Evolutionary conservation across 2,888 invertebrate genomes (phyloP).

Genomic region (Morpho achilles): DNA sequence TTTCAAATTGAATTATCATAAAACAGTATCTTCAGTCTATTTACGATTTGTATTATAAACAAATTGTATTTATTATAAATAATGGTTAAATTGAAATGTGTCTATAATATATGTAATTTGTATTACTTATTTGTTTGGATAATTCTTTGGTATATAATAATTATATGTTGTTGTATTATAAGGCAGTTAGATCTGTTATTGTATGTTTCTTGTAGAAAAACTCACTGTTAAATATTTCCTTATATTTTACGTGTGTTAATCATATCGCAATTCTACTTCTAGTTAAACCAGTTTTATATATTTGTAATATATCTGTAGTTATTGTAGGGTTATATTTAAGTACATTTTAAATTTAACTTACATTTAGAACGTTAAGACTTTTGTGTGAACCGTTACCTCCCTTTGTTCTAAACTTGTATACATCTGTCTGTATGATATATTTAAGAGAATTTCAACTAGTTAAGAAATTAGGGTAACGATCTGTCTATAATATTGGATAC

Average conservation of each 20-base stretch:
- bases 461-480: no score
- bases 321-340: slow-evolving; percentile 13
- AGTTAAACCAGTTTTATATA: slow-evolving; percentile 21
- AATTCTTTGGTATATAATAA: no score
- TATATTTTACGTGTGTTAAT: slow-evolving; percentile 19
- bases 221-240: slow-evolving; percentile 1
- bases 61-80: no score
- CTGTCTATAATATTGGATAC: no score
- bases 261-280: slow-evolving; percentile 19
- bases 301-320: slow-evolving; percentile 22
- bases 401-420: slow-evolving; percentile 19
- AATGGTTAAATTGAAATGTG: no score
- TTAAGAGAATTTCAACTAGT: no score
- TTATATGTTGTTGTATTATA: no score
- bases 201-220: slow-evolving; percentile 3
- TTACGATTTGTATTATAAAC: no score
- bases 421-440: slow-evolving; percentile 19
- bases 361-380: slow-evolving; percentile 25
- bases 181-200: background rate
- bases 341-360: slow-evolving; percentile 25
- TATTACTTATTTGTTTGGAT: no score
- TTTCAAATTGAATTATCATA: no score
- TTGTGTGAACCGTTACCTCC: slow-evolving; percentile 22
- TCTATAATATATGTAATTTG: no score
- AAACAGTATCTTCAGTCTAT: no score